These are phyloP conservation scores for Pantala flavescens DNA, from an alignment of 1,140 invertebrate species.

Conservation along the genomic window DNA sequence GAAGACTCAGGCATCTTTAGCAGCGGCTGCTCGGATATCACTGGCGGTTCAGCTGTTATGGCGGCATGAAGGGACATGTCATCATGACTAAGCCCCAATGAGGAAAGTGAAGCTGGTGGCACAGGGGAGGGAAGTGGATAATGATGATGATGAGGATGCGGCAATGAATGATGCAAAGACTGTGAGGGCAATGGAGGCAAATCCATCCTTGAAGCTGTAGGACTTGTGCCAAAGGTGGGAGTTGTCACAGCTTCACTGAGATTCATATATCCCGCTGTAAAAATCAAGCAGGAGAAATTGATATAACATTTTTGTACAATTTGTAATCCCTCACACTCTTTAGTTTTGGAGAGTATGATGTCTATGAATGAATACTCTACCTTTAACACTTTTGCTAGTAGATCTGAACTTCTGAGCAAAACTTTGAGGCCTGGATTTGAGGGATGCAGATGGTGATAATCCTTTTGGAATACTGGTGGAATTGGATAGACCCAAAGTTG, in stretches of 20 bases:
- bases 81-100: neutral
- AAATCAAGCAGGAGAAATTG: neutral
- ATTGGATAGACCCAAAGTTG: constrained; percentile 14
- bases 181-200: constrained; percentile 25
- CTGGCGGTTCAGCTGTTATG: constrained; percentile 10
- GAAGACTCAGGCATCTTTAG: constrained; percentile 35
- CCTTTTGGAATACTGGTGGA: constrained; percentile 31
- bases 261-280: constrained; percentile 49
- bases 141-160: neutral
- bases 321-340: no score
- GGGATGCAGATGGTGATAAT: constrained; percentile 50
- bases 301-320: no score
- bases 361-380: constrained; percentile 34
- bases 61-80: neutral
- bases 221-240: constrained; percentile 52
- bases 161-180: neutral
- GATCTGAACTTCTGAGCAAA: constrained; percentile 76
- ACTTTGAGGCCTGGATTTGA: constrained; percentile 64
- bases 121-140: neutral
- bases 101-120: neutral
- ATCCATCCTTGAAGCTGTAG: constrained; percentile 46
- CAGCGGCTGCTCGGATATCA: constrained; percentile 32
- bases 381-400: constrained; percentile 71
- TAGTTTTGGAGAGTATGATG: no score
- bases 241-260: constrained; percentile 58